These are phyloP conservation scores for Cordilura impudica DNA, from an alignment of 2,888 invertebrate genomes.

Conservation along the genomic window DNA sequence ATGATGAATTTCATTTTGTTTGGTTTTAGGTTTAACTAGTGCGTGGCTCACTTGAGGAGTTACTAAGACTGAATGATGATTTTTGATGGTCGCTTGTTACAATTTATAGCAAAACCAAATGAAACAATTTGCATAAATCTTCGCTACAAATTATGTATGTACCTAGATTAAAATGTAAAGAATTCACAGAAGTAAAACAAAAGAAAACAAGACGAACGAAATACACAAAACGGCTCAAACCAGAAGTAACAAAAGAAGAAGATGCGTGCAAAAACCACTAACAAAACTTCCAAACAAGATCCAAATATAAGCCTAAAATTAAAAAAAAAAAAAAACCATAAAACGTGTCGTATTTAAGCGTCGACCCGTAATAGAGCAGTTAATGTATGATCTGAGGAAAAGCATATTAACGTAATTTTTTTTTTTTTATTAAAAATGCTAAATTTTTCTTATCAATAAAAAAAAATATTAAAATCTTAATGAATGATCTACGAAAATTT, in stretches of 20 bases:
- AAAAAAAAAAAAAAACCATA: constrained; percentile 5
- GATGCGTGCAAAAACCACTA: constrained; percentile 40
- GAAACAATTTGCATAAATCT: constrained; percentile 49
- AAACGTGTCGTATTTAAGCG: not conserved
- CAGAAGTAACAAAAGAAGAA: constrained; percentile 44
- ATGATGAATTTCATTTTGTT: constrained; percentile 74
- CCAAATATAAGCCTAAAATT: not conserved
- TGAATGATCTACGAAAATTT: constrained; percentile 1
- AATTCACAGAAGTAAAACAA: constrained; percentile 49
- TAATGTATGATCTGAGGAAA: not conserved
- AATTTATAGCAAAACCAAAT: constrained; percentile 70
- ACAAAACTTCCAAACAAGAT: not conserved
- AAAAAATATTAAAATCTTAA: not conserved
- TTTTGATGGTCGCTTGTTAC: constrained; percentile 63
- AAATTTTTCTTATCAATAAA: constrained; percentile 16
- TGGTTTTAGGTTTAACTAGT: constrained; percentile 50
- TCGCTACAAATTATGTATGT: constrained; percentile 25
- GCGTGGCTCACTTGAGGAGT: constrained; percentile 41
- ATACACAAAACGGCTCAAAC: constrained; percentile 20
- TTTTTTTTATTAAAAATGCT: not conserved
- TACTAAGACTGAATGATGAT: constrained; percentile 65
- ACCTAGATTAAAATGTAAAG: constrained; percentile 32
- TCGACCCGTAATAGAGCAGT: not conserved
- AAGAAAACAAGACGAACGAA: constrained; percentile 15
- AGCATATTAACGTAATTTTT: not conserved